A percentile compares a stretch with the other conserved stretches of the same genome.
Evolutionary conservation across 1,140 invertebrate genomes (phyloP).

Genomic region (Bombyx mori): DNA sequence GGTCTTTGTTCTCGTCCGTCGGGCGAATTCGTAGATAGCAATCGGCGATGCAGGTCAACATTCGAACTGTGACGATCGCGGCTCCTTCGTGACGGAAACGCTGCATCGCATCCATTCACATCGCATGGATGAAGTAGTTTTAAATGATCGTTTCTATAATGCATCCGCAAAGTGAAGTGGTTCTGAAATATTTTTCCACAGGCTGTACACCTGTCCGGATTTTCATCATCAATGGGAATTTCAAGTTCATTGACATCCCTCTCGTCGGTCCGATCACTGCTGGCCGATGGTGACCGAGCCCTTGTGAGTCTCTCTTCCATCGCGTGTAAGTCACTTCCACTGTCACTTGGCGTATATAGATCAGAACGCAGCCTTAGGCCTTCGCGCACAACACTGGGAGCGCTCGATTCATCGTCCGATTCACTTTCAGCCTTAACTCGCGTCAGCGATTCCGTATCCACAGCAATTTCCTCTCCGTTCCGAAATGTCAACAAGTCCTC

Average conservation of each 20-base stretch:
- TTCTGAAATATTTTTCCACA: constrained; percentile 96
- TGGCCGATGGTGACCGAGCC: constrained; percentile 70
- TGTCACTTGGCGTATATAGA: constrained; percentile 64
- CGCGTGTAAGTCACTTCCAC: constrained; percentile 61
- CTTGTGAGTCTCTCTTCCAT: constrained; percentile 57
- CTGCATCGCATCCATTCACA: constrained; percentile 92
- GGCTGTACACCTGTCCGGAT: constrained; percentile 87
- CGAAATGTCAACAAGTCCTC: constrained; percentile 63
- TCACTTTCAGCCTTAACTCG: constrained; percentile 62
- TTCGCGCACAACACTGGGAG: constrained; percentile 58
- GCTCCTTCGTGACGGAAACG: constrained; percentile 92
- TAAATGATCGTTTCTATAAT: constrained; percentile 93
- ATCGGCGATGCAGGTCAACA: constrained; percentile 87
- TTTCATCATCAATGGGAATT: constrained; percentile 83
- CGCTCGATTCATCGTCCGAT: constrained; percentile 61
- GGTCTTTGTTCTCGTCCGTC: constrained; percentile 69
- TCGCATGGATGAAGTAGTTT: constrained; percentile 94
- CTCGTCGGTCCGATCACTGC: constrained; percentile 69
- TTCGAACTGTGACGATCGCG: constrained; percentile 94
- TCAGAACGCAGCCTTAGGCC: constrained; percentile 64
- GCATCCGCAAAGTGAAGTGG: constrained; percentile 92
- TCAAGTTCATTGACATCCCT: constrained; percentile 79
- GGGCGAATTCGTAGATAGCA: constrained; percentile 82
- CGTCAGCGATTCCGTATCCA: constrained; percentile 49
- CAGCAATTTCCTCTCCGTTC: constrained; percentile 48